phyloP scores from a whole-genome alignment of 2,888 invertebrate species.

The Microdon myrmicae region DNA sequence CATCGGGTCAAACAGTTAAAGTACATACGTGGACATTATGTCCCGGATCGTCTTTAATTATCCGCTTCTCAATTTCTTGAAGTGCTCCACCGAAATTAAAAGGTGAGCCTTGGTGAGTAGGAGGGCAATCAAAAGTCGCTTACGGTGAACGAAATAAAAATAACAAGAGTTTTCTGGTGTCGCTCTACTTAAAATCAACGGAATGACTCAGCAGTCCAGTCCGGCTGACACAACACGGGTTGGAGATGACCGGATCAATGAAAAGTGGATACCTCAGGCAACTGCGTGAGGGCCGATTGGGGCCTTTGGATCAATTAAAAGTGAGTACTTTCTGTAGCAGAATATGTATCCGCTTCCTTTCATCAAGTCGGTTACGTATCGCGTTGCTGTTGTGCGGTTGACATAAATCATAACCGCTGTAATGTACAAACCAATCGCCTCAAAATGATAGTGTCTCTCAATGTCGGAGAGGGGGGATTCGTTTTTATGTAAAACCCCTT shows the following conservation, averaged over 20 bases:
- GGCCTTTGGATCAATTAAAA: constrained; percentile 42
- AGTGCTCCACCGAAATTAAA: not conserved
- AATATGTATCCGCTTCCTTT: constrained; percentile 1
- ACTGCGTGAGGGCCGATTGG: constrained; percentile 25
- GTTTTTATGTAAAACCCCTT: too few species aligned
- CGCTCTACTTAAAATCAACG: not conserved
- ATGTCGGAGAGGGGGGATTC: too few species aligned
- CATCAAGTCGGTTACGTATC: too few species aligned
- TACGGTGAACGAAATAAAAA: constrained; percentile 33
- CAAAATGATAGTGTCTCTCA: constrained; percentile 47
- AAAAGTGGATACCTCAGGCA: too few species aligned
- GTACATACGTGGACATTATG: too few species aligned
- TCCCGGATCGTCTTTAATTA: constrained; percentile 26
- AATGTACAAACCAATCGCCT: constrained; percentile 46
- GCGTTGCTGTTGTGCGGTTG: too few species aligned
- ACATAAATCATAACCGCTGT: constrained; percentile 40
- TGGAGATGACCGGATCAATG: too few species aligned
- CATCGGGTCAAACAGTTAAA: constrained; percentile 45
- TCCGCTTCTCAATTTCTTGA: constrained; percentile 6
- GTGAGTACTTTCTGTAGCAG: not conserved
- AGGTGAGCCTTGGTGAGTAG: not conserved
- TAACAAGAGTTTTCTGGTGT: constrained; percentile 36
- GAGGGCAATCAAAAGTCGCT: constrained; percentile 15
- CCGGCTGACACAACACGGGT: constrained; percentile 23
- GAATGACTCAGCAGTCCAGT: constrained; percentile 11